Evolutionary conservation across 2,113 vertebrate species (phyloP), one percentile per base, ranked within the genome.

Genomic region (Aegypius monachus): DNA sequence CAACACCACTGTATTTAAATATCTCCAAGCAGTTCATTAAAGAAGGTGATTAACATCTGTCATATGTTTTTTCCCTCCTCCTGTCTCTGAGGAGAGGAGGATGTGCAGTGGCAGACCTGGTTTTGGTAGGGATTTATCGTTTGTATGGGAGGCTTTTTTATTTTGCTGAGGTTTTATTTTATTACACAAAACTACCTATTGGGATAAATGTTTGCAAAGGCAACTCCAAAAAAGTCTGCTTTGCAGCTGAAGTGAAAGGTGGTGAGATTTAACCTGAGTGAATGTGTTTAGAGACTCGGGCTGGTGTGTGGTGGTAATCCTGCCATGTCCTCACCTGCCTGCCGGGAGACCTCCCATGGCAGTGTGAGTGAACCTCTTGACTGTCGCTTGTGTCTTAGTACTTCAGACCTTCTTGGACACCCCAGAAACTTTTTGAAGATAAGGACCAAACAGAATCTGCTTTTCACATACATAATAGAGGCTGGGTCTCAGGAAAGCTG

Each of bases 21-120:
- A 93, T 97, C 96, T 97, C 95, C 88, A 70, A 97, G 92, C 94
- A 93, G 90, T 94, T 93, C 92, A 93, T 96, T 96, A 94, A 93
- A 73, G 78, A 48, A 90, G 79, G 95, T 93, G 92, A 95, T 96
- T 94, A 97, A 95, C 96, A 96, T 97, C 96, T 97, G 96, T 93
- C 96, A 94, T 80, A 71, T 80, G 87, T 43, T 95, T 93, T 79
- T 74, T 43, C 43, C 81, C 81, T 91, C 62, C 42, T 95, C 45
- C 78, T 66, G 70, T 91, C 95, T 83, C 95, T 29, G 23, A 82
- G 92, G 90, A 94, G 62, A 81, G 52, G 53, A 82, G 66, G 81
- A 82, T 97, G 81, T 68, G 94, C 88, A 65, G 84, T 90, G 93
- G 96, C 93, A 93, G 82, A 36, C 79, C 25, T 52, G 71, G 32